These are phyloP conservation scores for Lasioglossum vierecki DNA, from an alignment of 2,888 invertebrate species.

Conservation along the genomic window DNA sequence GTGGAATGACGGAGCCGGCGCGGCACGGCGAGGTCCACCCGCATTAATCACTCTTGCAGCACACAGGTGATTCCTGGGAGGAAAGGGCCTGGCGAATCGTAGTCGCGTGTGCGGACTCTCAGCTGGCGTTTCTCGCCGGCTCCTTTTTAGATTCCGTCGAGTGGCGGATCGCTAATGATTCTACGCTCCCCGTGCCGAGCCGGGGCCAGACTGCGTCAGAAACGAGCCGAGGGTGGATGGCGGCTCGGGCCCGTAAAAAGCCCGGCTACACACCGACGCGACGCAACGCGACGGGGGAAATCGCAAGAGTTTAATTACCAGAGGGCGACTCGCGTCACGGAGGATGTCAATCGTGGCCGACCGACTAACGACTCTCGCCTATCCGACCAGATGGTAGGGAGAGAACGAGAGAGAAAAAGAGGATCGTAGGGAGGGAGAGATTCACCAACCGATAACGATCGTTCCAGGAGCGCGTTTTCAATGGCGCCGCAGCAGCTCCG, in stretches of 20 bases:
- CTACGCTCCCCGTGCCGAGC: constrained; percentile 34
- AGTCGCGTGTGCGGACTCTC: constrained; percentile 30
- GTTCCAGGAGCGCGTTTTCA: constrained; percentile 56
- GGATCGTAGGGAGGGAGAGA: constrained; percentile 21
- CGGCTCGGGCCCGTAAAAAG: constrained; percentile 52
- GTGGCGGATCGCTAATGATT: constrained; percentile 68
- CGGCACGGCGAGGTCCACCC: constrained; percentile 30
- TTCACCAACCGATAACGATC: constrained; percentile 66
- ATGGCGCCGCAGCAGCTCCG: constrained; percentile 47
- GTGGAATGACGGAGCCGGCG: constrained; percentile 4
- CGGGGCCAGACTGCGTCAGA: constrained; percentile 19
- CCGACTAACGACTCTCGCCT: constrained; percentile 65
- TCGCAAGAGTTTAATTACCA: constrained; percentile 68
- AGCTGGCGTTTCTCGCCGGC: constrained; percentile 55
- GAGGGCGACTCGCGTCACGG: constrained; percentile 33
- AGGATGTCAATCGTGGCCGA: constrained; percentile 50
- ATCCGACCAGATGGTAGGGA: constrained; percentile 44
- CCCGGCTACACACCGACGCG: constrained; percentile 25
- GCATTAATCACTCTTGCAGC: constrained; percentile 52
- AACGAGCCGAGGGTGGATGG: constrained; percentile 18
- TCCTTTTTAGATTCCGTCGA: constrained; percentile 61
- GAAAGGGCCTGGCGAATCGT: constrained; percentile 14
- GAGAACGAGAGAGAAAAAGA: constrained; percentile 12
- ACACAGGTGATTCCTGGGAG: constrained; percentile 53
- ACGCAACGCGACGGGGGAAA: constrained; percentile 48